phyloP scores from a whole-genome alignment of 2,888 invertebrate species.

The Venustoraphidia nigricollis region DNA sequence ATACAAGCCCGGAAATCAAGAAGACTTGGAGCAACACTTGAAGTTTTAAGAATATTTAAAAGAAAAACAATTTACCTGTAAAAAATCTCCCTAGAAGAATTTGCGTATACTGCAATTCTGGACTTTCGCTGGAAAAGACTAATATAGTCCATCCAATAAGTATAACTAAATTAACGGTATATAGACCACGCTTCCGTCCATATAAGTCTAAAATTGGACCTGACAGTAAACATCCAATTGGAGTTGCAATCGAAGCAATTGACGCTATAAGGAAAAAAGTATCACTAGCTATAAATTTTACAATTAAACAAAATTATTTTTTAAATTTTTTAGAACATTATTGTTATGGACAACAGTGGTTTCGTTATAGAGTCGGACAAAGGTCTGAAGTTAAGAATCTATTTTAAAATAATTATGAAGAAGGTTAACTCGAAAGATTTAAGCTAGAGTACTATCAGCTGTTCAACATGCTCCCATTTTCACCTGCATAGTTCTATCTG shows the following conservation, averaged over 20 bases:
- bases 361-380: too few species aligned
- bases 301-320: too few species aligned
- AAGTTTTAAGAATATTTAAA: too few species aligned
- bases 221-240: slow-evolving; percentile 34
- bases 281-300: too few species aligned
- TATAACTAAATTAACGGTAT: slow-evolving; percentile 30
- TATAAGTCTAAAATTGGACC: slow-evolving; percentile 33
- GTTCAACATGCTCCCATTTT: too few species aligned
- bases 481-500: too few species aligned
- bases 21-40: too few species aligned
- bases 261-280: slow-evolving; percentile 28
- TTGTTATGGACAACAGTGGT: too few species aligned
- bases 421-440: background rate
- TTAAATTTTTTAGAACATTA: too few species aligned
- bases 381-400: too few species aligned
- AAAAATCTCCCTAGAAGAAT: slow-evolving; percentile 30
- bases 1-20: too few species aligned
- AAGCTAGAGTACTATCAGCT: too few species aligned
- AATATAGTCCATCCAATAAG: slow-evolving; percentile 35
- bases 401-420: background rate
- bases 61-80: slow-evolving; percentile 14
- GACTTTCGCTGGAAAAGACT: slow-evolving; percentile 23
- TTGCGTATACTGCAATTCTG: slow-evolving; percentile 19
- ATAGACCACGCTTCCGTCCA: slow-evolving; percentile 32
- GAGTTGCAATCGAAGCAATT: slow-evolving; percentile 34